A percentile compares a stretch with the other conserved stretches of the same genome.
Conservation (phyloP, 1,140 invertebrate species). For the Ectropis grisescens region DNA sequence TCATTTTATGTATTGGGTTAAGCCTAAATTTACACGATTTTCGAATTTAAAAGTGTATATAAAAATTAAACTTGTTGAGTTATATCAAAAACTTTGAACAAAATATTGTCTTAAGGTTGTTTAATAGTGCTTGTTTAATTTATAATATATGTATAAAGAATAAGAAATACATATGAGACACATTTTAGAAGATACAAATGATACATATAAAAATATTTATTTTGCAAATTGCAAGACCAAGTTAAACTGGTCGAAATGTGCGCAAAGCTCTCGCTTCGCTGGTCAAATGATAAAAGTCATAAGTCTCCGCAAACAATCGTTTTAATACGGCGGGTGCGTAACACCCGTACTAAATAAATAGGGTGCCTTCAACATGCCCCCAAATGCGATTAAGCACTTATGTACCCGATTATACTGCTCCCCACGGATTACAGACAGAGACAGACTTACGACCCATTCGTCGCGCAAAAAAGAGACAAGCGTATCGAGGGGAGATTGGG, state of each 20-base stretch:
- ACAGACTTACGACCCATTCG: constrained; percentile 14
- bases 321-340: constrained; percentile 47
- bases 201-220: constrained; percentile 1
- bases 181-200: too few species aligned
- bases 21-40: too few species aligned
- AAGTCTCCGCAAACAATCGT: constrained; percentile 54
- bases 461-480: constrained; percentile 21
- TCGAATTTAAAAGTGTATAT: too few species aligned
- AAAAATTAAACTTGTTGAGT: too few species aligned
- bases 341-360: constrained; percentile 55
- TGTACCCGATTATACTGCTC: constrained; percentile 54
- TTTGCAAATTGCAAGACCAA: constrained; percentile 1
- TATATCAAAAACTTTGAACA: too few species aligned
- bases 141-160: too few species aligned
- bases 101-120: too few species aligned
- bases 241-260: constrained; percentile 1
- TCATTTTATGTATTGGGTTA: too few species aligned
- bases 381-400: constrained; percentile 66
- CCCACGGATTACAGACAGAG: constrained; percentile 34
- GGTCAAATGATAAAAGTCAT: constrained; percentile 36
- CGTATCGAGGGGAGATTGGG: constrained; percentile 38
- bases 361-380: constrained; percentile 40
- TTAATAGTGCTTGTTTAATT: too few species aligned
- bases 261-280: constrained; percentile 18
- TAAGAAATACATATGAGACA: too few species aligned